Conservation (phyloP, 2,113 vertebrate genomes). For the Noturus placidus region DNA sequence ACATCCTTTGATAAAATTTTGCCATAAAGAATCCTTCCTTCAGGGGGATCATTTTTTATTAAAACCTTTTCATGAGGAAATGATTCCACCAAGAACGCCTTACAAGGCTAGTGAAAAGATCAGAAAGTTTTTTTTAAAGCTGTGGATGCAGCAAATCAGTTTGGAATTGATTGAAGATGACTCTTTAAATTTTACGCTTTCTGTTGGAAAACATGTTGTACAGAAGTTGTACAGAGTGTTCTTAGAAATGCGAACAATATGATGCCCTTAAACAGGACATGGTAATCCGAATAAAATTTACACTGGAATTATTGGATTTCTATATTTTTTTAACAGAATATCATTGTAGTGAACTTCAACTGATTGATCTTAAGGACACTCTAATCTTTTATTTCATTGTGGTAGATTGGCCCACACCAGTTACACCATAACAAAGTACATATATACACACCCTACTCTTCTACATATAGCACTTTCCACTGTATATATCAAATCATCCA, state of each 20-base stretch:
- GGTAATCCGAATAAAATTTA: background rate
- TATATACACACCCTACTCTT: background rate
- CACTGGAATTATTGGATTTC: background rate
- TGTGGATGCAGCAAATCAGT: conserved; percentile 1
- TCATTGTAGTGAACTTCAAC: background rate
- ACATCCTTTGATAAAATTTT: conserved; percentile 5
- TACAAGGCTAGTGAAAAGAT: conserved; percentile 13
- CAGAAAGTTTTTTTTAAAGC: conserved; percentile 29
- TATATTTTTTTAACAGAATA: background rate
- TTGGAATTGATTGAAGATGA: conserved; percentile 22
- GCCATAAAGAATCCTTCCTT: conserved; percentile 18
- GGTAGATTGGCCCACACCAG: background rate
- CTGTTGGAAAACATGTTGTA: background rate
- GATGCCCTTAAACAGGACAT: background rate
- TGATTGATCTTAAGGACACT: background rate
- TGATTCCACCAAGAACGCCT: conserved; percentile 1
- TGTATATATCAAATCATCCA: conserved; percentile 26
- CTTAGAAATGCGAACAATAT: background rate
- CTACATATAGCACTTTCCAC: conserved; percentile 37
- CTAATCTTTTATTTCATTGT: background rate
- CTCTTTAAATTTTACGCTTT: background rate
- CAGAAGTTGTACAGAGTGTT: background rate
- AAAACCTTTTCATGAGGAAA: conserved; percentile 29
- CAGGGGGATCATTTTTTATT: conserved; percentile 17
- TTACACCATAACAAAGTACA: background rate